phyloP scores from a whole-genome alignment of 1,140 invertebrate species.

The Megalopta genalis region DNA sequence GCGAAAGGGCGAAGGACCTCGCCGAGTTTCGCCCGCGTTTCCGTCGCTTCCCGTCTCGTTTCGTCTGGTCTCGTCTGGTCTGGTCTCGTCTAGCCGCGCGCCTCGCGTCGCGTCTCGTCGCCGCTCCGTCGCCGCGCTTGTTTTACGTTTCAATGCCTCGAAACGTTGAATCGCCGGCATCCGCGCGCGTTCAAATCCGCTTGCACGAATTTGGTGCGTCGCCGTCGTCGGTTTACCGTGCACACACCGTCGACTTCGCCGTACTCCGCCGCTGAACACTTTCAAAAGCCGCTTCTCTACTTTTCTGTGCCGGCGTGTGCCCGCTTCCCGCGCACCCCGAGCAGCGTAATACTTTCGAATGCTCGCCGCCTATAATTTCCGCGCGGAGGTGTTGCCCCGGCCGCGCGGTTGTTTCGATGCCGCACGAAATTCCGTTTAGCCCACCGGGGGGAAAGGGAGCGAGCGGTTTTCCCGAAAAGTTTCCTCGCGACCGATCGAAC shows the following conservation, averaged over 20 bases:
- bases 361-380: neutral
- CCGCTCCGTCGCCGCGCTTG: too few relatives aligned
- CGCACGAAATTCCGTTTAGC: too few relatives aligned
- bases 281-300: neutral
- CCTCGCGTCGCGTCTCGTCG: too few relatives aligned
- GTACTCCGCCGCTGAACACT: neutral
- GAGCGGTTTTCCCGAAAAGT: neutral
- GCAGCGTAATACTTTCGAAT: neutral
- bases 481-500: constrained; percentile 1
- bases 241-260: too few relatives aligned
- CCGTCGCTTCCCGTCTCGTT: neutral
- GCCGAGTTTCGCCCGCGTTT: constrained; percentile 29
- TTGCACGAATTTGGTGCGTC: too few relatives aligned
- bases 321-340: too few relatives aligned
- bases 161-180: constrained; percentile 23
- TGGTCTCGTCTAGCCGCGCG: too few relatives aligned
- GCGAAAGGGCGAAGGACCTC: constrained; percentile 28
- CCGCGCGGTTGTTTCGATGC: too few relatives aligned
- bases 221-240: too few relatives aligned
- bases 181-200: neutral
- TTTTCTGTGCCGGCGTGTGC: too few relatives aligned
- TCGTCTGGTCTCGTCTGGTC: too few relatives aligned
- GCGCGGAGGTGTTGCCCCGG: neutral
- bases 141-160: neutral
- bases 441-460: too few relatives aligned